Conservation (phyloP, 2,113 vertebrate species). For the Dolichotis patagonum region DNA sequence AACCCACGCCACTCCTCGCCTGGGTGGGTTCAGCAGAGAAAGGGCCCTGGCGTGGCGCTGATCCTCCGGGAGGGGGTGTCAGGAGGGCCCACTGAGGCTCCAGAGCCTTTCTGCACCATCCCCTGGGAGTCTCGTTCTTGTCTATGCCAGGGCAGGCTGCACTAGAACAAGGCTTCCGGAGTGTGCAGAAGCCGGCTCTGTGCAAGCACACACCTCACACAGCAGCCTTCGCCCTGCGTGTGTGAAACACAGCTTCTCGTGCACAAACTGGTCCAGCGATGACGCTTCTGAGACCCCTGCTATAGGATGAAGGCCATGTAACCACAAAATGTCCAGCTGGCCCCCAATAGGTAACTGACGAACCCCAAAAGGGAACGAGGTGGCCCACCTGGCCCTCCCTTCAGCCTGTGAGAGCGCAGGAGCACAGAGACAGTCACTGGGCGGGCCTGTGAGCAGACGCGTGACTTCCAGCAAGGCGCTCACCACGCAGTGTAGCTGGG, state of each 20-base stretch:
- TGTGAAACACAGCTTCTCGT: neutral
- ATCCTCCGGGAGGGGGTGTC: neutral
- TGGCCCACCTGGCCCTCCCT: neutral
- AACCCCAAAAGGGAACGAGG: neutral
- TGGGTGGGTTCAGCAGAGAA: neutral
- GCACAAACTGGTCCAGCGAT: neutral
- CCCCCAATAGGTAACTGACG: neutral
- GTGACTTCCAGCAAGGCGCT: neutral
- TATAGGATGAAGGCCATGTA: neutral
- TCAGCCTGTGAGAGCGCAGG: neutral
- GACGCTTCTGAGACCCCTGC: neutral
- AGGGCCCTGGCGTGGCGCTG: neutral
- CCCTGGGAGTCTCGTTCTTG: neutral
- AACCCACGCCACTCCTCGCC: neutral
- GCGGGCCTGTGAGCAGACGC: neutral
- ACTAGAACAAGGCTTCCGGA: neutral
- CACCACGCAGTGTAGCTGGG: too few relatives aligned
- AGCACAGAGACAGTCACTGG: neutral
- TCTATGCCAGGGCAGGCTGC: fast-evolving
- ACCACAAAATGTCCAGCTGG: neutral
- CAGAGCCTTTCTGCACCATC: neutral
- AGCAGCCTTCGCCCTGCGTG: neutral
- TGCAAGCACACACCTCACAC: neutral
- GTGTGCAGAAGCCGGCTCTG: neutral
- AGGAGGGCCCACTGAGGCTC: neutral